phyloP scores from a whole-genome alignment of 2,888 invertebrate genomes.

The Sussaba pulchella region DNA sequence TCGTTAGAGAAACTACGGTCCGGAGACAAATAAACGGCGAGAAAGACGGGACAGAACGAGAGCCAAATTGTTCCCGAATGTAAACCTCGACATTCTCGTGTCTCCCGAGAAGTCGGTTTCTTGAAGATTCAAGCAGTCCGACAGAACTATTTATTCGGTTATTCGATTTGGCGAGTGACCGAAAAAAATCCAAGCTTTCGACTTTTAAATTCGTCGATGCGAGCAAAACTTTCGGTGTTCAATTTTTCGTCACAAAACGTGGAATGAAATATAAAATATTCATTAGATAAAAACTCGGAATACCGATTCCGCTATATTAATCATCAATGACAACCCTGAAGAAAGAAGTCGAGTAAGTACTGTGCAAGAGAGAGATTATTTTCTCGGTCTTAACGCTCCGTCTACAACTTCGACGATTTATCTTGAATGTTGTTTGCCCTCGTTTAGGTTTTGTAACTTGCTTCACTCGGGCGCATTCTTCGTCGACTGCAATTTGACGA shows the following conservation, averaged over 20 bases:
- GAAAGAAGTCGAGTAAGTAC: neutral
- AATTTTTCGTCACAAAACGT: too few relatives aligned
- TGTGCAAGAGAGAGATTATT: too few relatives aligned
- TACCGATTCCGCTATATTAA: too few relatives aligned
- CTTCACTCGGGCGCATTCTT: conserved; percentile 8
- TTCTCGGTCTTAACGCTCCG: neutral
- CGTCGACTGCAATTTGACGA: conserved; percentile 75
- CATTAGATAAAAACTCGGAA: too few relatives aligned
- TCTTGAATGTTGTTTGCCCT: conserved; percentile 76
- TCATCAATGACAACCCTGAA: neutral
- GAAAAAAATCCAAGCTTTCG: conserved; percentile 61
- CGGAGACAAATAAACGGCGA: conserved; percentile 60
- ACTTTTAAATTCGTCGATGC: conserved; percentile 25
- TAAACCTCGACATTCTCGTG: conserved; percentile 53
- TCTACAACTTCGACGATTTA: conserved; percentile 78
- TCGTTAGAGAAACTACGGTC: conserved; percentile 42
- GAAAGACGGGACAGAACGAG: conserved; percentile 55
- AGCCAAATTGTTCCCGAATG: conserved; percentile 62
- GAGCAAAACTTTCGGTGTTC: neutral
- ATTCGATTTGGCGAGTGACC: conserved; percentile 76
- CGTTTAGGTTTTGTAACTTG: conserved; percentile 28
- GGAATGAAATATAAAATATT: too few relatives aligned
- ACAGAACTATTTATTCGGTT: conserved; percentile 75
- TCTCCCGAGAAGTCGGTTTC: conserved; percentile 11
- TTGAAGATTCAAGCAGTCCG: conserved; percentile 29